phyloP scores from a whole-genome alignment of 2,797 vertebrate species.

The Nannoperca obscura region DNA sequence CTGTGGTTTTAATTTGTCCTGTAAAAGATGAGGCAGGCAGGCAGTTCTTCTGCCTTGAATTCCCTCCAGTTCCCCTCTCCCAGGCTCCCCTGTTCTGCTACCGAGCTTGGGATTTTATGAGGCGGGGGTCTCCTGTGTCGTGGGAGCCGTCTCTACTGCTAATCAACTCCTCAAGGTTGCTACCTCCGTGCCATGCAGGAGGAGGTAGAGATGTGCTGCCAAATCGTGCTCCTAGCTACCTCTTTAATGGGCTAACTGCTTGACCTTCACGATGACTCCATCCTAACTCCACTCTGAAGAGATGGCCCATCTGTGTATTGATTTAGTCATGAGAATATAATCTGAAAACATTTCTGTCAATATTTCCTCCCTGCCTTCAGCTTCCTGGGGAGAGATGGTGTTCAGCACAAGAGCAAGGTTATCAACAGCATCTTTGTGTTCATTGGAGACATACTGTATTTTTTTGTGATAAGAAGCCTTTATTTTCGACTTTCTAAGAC shows the following conservation, averaged over 20 bases:
- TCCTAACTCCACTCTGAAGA: constrained; percentile 75
- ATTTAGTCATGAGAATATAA: constrained; percentile 84
- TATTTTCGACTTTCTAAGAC: constrained; percentile 70
- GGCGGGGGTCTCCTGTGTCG: constrained; percentile 79
- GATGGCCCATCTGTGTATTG: constrained; percentile 79
- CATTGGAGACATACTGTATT: constrained; percentile 60
- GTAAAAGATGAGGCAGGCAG: constrained; percentile 84
- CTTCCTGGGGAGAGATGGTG: constrained; percentile 73
- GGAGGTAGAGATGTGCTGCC: constrained; percentile 70
- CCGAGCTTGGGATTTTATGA: constrained; percentile 80
- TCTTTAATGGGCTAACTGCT: constrained; percentile 77
- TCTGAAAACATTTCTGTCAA: constrained; percentile 84
- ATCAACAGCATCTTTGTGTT: constrained; percentile 74
- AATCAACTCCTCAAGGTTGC: constrained; percentile 86
- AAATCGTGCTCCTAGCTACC: constrained; percentile 71
- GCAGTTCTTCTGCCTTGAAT: constrained; percentile 78
- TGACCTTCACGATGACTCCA: constrained; percentile 81
- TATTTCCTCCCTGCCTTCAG: constrained; percentile 75
- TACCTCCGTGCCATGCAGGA: constrained; percentile 64
- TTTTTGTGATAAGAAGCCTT: constrained; percentile 69
- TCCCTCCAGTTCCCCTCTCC: constrained; percentile 75
- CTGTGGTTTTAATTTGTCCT: constrained; percentile 87
- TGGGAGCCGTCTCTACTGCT: constrained; percentile 81
- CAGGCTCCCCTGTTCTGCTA: constrained; percentile 72
- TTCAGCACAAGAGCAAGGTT: constrained; percentile 78